These are phyloP conservation scores for Eidolon dupreanum DNA, from an alignment of 2,797 vertebrate genomes.

Conservation along the genomic window DNA sequence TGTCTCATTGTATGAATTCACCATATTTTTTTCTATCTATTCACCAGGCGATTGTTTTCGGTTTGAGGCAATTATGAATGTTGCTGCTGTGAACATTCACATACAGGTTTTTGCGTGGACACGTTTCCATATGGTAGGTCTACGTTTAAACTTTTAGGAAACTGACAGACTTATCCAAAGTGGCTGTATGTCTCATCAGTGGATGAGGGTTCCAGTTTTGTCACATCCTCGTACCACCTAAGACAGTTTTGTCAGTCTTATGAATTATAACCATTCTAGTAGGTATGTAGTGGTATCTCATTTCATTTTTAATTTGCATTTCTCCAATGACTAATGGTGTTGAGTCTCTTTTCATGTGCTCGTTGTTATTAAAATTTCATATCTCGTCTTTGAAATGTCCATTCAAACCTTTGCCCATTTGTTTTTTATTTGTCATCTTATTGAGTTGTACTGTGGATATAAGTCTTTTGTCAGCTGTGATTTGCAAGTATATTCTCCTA, in stretches of 20 bases:
- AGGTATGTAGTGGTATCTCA: neutral
- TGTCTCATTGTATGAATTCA: neutral
- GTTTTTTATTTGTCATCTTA: neutral
- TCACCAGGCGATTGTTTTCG: neutral
- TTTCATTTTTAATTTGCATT: conserved; percentile 14
- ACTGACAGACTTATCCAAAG: neutral
- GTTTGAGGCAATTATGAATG: neutral
- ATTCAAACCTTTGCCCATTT: neutral
- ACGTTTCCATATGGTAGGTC: neutral
- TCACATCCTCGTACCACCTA: neutral
- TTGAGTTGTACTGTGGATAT: neutral
- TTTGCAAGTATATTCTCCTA: conserved; percentile 20
- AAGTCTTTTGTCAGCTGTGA: neutral
- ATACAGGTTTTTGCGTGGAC: neutral
- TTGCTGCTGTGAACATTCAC: neutral
- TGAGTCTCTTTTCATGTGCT: neutral
- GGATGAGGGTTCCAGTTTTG: neutral
- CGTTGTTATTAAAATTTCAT: neutral
- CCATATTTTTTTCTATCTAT: neutral
- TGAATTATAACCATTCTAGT: neutral
- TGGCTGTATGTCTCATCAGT: neutral
- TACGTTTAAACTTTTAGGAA: neutral
- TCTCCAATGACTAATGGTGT: neutral
- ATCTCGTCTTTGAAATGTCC: neutral
- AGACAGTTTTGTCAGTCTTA: neutral